Evolutionary conservation across 1,140 invertebrate genomes (phyloP), one percentile per base, ranked within the genome.

Genomic region (Pseudomyrmex flavicornis): DNA sequence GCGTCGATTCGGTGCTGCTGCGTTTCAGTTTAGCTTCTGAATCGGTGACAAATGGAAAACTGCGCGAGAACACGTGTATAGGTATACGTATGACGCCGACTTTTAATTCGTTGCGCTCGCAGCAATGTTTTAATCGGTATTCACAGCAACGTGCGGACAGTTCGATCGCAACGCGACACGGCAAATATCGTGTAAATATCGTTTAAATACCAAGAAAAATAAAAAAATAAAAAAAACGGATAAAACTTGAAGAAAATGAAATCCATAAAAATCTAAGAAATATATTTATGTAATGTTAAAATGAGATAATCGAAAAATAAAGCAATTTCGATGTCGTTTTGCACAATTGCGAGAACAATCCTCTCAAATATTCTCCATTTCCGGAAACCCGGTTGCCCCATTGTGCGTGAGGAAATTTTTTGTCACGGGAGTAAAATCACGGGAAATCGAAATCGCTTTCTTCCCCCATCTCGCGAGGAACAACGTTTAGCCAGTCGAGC

Each of bases 1-100:
- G 26, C 26, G 44, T 20, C 65, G 76, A 79, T 79, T 70, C 48
- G 56, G 52, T 58, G 63, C 52, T 13, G 50, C 50, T 35, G 35
- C 35, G 17, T 56, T 69, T 69, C 75, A 58, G 50, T 59, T 79
- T n/a, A 58, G 76, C n/a, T 58, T 52, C 52, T 70, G 76, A 70
- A 70, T 79, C 52, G 76, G 44, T 79, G 76, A 70, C 76, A 70
- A 79, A 79, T 79, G 76, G 65, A 79, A 79, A 79, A 70, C 17
- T 70, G 76, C 75, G 52, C 50, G 63, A 66, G 62, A 66, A 62
- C 61, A 22, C 13, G 26, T 26, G 63, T 17, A 13, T 20, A 52
- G 22, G 46, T 63, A 75, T 7, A 7, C 5, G 35, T 35, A 35
- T 35, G 20, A 65, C 75, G 75, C 75, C 52, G 20, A 58, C 76